phyloP scores from a whole-genome alignment of 92 coral and sea anemone species.

The Phenganax marumi region DNA sequence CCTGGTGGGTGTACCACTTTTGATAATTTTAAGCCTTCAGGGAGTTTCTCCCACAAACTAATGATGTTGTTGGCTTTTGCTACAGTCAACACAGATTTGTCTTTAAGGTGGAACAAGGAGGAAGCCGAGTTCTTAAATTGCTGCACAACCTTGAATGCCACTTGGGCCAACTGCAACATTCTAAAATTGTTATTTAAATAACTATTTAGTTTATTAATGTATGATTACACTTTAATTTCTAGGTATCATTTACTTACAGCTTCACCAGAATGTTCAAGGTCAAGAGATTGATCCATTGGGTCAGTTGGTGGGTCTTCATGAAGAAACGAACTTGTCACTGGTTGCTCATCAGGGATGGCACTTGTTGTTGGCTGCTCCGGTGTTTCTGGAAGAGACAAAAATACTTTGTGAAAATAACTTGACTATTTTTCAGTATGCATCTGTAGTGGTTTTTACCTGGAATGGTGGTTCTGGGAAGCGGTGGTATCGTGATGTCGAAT shows the following conservation, averaged over 20 bases:
- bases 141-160: slow-evolving; percentile 19
- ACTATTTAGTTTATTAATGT: too few species aligned
- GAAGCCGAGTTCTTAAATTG: slow-evolving; percentile 28
- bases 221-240: slow-evolving; percentile 6
- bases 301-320: slow-evolving; percentile 3
- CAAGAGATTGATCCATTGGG: slow-evolving; percentile 4
- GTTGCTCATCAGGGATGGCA: too few species aligned
- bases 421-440: slow-evolving; percentile 1
- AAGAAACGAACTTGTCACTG: neutral
- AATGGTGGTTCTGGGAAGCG: slow-evolving; percentile 11
- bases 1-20: slow-evolving; percentile 37
- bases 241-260: slow-evolving; percentile 12
- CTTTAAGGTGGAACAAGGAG: too few species aligned
- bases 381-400: neutral
- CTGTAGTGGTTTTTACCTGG: neutral
- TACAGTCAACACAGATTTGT: too few species aligned
- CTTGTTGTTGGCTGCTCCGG: too few species aligned
- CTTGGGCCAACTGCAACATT: slow-evolving; percentile 26
- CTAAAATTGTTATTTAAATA: neutral
- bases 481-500: slow-evolving; percentile 19
- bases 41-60: slow-evolving; percentile 33
- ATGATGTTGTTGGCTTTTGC: slow-evolving; percentile 10
- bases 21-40: slow-evolving; percentile 22
- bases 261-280: slow-evolving; percentile 19
- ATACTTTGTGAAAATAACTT: neutral